Conservation (phyloP, 2,113 vertebrate genomes). For the Corythoichthys intestinalis region DNA sequence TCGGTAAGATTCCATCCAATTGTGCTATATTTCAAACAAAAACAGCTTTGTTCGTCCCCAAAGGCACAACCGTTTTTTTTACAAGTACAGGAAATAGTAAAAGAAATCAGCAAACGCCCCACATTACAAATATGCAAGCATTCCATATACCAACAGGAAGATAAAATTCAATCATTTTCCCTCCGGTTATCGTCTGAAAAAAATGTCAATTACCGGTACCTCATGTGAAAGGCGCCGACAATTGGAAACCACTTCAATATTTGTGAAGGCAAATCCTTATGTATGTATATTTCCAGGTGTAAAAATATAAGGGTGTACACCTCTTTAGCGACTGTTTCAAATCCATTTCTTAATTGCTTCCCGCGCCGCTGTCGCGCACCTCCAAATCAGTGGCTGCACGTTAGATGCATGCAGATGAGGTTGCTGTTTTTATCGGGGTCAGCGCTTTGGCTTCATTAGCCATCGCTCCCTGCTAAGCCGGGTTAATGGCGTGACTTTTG, state of each 20-base stretch:
- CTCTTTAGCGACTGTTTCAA: slow-evolving; percentile 19
- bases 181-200: too few species aligned
- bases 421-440: slow-evolving; percentile 34
- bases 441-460: slow-evolving; percentile 57
- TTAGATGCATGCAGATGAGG: slow-evolving; percentile 62
- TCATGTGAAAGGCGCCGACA: neutral
- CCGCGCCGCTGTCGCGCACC: slow-evolving; percentile 41
- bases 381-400: slow-evolving; percentile 59
- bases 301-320: neutral
- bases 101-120: too few species aligned
- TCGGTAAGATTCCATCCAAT: too few species aligned
- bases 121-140: too few species aligned
- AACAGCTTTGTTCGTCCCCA: too few species aligned
- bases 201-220: too few species aligned
- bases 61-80: too few species aligned
- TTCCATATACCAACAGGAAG: too few species aligned
- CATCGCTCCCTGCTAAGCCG: slow-evolving; percentile 47
- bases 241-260: neutral
- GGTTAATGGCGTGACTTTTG: slow-evolving; percentile 50
- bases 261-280: neutral
- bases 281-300: neutral
- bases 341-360: slow-evolving; percentile 39
- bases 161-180: too few species aligned
- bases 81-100: too few species aligned
- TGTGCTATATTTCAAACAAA: too few species aligned